Evolutionary conservation across 2,797 vertebrate genomes (phyloP), one percentile per base, ranked within the genome.

Genomic region (Pristis pectinata): DNA sequence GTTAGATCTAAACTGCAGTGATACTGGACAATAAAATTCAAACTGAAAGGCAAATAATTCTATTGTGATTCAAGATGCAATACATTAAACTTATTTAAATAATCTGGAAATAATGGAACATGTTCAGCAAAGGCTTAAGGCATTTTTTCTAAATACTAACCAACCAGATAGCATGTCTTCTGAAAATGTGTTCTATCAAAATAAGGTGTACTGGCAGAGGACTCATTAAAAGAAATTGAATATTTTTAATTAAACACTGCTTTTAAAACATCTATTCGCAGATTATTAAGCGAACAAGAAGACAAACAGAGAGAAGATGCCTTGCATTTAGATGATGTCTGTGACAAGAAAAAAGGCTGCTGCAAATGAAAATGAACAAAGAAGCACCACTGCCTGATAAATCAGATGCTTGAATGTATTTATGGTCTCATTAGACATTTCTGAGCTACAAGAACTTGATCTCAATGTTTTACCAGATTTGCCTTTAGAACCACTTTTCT

Each of bases 211-310:
- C 0, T 0, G 4, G 79, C 72, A 70, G 67, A 15, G 1, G 67
- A 22, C 19, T 70, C 67, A 70, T 49, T 49, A 27, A 74, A 53
- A 49, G 53, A 74, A 74, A 72, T 72, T 22, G 13, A 6, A 74
- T 30, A 74, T 74, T 91, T 91, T 91, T 67, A n/a, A 67, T 41
- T 41, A 91, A 89, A 91, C 19, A 24, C 72, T 30, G 72, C 70
- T 64, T 34, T 93, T 1, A 67, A 56, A 79, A 56, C 44, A 95
- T 77, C 95, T 15, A 64, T 95, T 85, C 70, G 2, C 95, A 97
- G 96, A 94, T 93, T 97, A 94, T 95, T 97, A 93, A 96, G 95
- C 70, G 95, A 94, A 8, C 96, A 96, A 79, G 95, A 97, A 94
- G 96, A 96, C 95, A 96, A 94, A 95, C 96, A 96, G 95, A 96